These are phyloP conservation scores for Drosophila fungiperda DNA, from an alignment of 2,888 invertebrate species.

Conservation along the genomic window DNA sequence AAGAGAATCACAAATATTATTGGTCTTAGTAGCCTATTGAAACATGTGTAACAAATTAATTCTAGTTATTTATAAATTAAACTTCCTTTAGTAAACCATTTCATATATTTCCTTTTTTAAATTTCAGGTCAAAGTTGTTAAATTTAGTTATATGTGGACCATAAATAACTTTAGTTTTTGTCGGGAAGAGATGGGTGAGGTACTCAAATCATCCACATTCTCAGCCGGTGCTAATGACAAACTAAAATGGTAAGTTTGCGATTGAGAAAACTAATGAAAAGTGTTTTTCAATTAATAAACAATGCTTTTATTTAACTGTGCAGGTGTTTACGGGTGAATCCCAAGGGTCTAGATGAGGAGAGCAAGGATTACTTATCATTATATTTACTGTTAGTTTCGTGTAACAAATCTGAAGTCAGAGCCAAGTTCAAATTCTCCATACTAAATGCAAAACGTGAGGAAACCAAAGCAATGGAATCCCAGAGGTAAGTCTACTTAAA, in stretches of 20 bases:
- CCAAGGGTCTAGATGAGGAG: conserved; percentile 99
- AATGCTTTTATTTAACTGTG: neutral
- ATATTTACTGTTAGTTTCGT: conserved; percentile 99
- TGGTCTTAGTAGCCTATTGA: neutral
- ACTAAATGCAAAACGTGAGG: conserved; percentile 99
- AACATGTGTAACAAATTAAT: neutral
- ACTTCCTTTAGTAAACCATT: neutral
- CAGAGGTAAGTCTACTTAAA: conserved; percentile 85
- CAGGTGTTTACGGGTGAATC: conserved; percentile 99
- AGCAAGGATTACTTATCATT: conserved; percentile 99
- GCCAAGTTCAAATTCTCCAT: conserved; percentile 99
- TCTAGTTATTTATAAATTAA: neutral
- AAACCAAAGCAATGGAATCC: conserved; percentile 99
- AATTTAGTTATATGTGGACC: conserved; percentile 99
- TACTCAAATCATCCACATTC: conserved; percentile 99
- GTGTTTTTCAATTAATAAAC: neutral
- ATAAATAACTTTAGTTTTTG: conserved; percentile 99
- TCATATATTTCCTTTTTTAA: neutral
- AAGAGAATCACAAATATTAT: neutral
- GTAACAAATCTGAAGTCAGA: conserved; percentile 99
- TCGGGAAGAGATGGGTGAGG: conserved; percentile 99
- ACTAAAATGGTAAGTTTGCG: conserved; percentile 94
- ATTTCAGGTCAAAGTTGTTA: conserved; percentile 99
- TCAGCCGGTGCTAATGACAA: conserved; percentile 99
- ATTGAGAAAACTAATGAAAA: rapidly evolving